A percentile compares a stretch with the other conserved stretches of the same genome.
Conservation (phyloP, 2,888 invertebrate species). For the Scaptomyza polygonia region DNA sequence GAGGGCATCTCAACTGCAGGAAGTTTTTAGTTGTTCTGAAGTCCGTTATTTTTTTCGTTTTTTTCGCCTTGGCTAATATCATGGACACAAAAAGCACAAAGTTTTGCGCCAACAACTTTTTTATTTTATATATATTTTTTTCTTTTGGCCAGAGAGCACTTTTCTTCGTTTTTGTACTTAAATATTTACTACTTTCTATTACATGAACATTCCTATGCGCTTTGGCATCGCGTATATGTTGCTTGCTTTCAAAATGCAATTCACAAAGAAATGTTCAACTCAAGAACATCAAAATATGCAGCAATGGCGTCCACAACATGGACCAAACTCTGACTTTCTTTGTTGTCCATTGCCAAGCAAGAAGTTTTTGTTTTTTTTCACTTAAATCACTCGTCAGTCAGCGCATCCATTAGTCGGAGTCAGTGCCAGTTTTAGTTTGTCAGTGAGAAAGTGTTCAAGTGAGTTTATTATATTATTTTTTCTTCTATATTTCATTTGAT, state of each 20-base stretch:
- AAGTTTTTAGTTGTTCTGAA: conserved; percentile 6
- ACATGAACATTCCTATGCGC: conserved; percentile 46
- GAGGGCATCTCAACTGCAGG: conserved; percentile 3
- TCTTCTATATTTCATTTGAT: neutral
- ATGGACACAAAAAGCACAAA: conserved; percentile 44
- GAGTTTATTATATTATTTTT: too few species aligned
- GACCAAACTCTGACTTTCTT: conserved; percentile 17
- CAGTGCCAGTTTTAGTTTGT: conserved; percentile 5
- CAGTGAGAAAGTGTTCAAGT: conserved; percentile 9
- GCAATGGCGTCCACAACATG: conserved; percentile 19
- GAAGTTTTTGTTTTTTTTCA: conserved; percentile 9
- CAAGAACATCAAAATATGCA: conserved; percentile 55
- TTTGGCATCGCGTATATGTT: conserved; percentile 32
- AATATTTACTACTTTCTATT: conserved; percentile 58
- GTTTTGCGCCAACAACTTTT: conserved; percentile 51
- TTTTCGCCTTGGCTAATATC: conserved; percentile 15
- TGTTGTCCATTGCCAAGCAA: conserved; percentile 2
- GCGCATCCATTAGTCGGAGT: conserved; percentile 13
- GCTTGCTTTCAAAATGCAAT: conserved; percentile 56
- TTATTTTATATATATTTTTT: too few species aligned
- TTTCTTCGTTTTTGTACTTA: conserved; percentile 38
- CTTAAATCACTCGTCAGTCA: conserved; percentile 18
- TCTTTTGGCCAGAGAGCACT: conserved; percentile 31
- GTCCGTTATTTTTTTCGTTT: conserved; percentile 2
- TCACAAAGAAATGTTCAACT: conserved; percentile 55